Conservation (phyloP, 2,888 invertebrate species). For the Zonitis immaculata region DNA sequence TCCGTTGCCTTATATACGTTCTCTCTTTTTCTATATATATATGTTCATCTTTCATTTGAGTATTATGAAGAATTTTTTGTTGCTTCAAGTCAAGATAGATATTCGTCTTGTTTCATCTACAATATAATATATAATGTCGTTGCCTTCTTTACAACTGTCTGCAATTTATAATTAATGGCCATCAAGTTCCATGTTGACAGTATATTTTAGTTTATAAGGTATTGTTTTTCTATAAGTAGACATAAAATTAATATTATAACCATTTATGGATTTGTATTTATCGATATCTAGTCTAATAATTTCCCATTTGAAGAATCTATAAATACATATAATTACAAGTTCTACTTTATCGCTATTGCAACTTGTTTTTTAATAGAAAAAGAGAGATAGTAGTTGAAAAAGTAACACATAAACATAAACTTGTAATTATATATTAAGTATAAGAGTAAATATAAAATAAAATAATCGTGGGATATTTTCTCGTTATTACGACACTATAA, state of each 20-base stretch:
- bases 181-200: slow-evolving; percentile 20
- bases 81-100: not conserved
- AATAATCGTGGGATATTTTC: not conserved
- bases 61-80: not conserved
- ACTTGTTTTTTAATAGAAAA: not conserved
- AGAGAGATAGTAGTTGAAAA: too few relatives aligned
- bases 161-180: slow-evolving; percentile 25
- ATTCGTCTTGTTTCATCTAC: not conserved
- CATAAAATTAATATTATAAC: not conserved
- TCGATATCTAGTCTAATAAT: too few relatives aligned
- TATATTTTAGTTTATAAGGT: not conserved
- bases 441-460: too few relatives aligned
- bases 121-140: slow-evolving; percentile 1
- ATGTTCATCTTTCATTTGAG: too few relatives aligned
- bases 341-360: not conserved
- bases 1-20: too few relatives aligned
- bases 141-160: slow-evolving; percentile 19
- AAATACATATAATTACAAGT: not conserved
- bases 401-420: not conserved
- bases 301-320: too few relatives aligned
- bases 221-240: not conserved
- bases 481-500: too few relatives aligned
- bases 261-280: not conserved
- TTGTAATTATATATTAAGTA: not conserved
- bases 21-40: too few relatives aligned